Percentiles rank a stretch among this genome's conserved stretches.
Conservation (phyloP, 1,140 invertebrate genomes). For the Polypedilum vanderplanki region DNA sequence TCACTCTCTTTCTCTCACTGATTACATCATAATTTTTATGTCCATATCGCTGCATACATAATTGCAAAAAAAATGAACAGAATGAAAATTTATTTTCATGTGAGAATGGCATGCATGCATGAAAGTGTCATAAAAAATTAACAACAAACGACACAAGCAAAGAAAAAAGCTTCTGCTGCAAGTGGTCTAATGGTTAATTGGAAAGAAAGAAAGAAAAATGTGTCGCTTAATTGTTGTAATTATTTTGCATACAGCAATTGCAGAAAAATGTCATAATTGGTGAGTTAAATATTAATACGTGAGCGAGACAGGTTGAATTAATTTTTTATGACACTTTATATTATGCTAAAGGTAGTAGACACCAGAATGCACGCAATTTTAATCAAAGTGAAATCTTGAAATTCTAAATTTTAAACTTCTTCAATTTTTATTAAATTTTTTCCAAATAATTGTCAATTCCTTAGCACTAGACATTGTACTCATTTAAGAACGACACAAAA, state of each 20-base stretch:
- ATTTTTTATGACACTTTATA: too few species aligned
- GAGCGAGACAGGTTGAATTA: too few species aligned
- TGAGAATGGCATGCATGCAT: neutral
- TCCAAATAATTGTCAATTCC: too few species aligned
- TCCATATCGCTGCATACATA: constrained; percentile 25
- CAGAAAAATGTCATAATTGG: neutral
- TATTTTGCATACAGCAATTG: neutral
- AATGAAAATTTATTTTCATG: neutral
- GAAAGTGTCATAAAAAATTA: constrained; percentile 7
- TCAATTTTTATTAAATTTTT: too few species aligned
- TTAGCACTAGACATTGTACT: too few species aligned
- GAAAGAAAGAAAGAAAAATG: neutral
- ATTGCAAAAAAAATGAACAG: constrained; percentile 10
- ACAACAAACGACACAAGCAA: neutral
- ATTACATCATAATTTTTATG: constrained; percentile 23
- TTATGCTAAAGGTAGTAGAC: too few species aligned
- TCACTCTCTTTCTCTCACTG: neutral
- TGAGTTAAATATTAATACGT: neutral
- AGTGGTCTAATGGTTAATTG: neutral
- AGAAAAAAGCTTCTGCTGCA: neutral
- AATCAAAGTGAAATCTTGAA: too few species aligned
- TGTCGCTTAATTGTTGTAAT: constrained; percentile 5
- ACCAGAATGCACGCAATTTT: too few species aligned
- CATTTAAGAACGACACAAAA: too few species aligned
- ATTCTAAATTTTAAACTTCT: too few species aligned